phyloP scores from a whole-genome alignment of 2,113 vertebrate species.

The Electrona antarctica region DNA sequence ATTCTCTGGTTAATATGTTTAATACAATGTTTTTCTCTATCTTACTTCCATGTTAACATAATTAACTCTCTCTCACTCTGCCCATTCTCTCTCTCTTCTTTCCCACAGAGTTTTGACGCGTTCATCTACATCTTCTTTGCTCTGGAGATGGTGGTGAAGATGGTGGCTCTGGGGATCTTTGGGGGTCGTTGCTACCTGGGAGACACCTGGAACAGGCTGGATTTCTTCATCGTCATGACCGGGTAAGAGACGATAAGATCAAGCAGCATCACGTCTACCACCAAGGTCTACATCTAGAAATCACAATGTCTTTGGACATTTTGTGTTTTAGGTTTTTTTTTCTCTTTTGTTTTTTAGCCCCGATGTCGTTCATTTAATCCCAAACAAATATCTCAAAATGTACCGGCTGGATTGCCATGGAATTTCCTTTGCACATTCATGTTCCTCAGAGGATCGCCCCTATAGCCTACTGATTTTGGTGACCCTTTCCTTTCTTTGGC shows the following conservation, averaged over 20 bases:
- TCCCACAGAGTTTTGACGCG: conserved; percentile 90
- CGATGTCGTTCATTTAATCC: too few relatives aligned
- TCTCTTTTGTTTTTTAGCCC: too few relatives aligned
- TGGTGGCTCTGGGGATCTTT: conserved; percentile 96
- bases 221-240: conserved; percentile 98
- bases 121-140: conserved; percentile 99
- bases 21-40: background rate
- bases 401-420: too few relatives aligned
- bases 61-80: background rate
- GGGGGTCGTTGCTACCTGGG: conserved; percentile 97
- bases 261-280: too few relatives aligned
- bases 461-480: too few relatives aligned
- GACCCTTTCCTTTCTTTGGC: too few relatives aligned
- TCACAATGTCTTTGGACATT: too few relatives aligned
- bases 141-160: conserved; percentile 98
- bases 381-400: too few relatives aligned
- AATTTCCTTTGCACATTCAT: too few relatives aligned
- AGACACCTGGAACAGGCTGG: conserved; percentile 97
- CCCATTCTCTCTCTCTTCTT: background rate
- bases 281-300: too few relatives aligned
- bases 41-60: background rate
- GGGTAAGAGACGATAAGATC: conserved; percentile 79
- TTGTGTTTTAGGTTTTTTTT: too few relatives aligned
- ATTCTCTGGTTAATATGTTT: background rate
- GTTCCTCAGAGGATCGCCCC: too few relatives aligned